Conservation (phyloP, 1,140 invertebrate genomes). For the Globodera ellingtonae region DNA sequence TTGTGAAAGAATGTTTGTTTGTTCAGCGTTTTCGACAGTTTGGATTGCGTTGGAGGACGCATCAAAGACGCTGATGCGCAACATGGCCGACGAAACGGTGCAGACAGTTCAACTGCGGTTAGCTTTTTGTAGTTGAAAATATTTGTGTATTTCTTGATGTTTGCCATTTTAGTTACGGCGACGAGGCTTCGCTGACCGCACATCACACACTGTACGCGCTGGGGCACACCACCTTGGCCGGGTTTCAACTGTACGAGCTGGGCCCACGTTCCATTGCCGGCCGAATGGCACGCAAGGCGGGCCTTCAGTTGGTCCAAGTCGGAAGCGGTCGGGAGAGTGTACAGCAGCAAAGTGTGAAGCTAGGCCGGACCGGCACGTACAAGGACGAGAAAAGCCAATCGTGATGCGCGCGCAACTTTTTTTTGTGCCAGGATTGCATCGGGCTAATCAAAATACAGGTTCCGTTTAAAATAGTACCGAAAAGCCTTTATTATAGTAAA, state of each 20-base stretch:
- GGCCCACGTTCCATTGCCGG: conserved; percentile 49
- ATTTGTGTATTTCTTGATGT: background rate
- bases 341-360: background rate
- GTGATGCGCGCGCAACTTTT: no score
- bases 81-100: conserved; percentile 50
- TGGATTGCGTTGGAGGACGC: conserved; percentile 53
- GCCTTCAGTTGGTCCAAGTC: conserved; percentile 39
- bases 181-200: conserved; percentile 47
- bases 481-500: no score
- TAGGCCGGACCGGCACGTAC: background rate
- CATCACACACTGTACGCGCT: conserved; percentile 42
- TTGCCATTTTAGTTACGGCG: conserved; percentile 38
- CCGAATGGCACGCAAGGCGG: conserved; percentile 50
- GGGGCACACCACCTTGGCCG: conserved; percentile 49
- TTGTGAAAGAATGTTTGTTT: background rate
- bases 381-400: no score
- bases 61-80: conserved; percentile 39
- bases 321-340: background rate
- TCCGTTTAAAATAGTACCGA: no score
- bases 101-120: conserved; percentile 48
- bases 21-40: conserved; percentile 20
- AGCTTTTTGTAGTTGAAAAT: conserved; percentile 3
- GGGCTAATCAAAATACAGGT: no score
- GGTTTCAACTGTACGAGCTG: conserved; percentile 50
- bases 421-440: no score